A percentile compares a stretch with the other conserved stretches of the same genome.
Evolutionary conservation across 2,888 invertebrate genomes (phyloP).

Genomic region (Conus canariensis): DNA sequence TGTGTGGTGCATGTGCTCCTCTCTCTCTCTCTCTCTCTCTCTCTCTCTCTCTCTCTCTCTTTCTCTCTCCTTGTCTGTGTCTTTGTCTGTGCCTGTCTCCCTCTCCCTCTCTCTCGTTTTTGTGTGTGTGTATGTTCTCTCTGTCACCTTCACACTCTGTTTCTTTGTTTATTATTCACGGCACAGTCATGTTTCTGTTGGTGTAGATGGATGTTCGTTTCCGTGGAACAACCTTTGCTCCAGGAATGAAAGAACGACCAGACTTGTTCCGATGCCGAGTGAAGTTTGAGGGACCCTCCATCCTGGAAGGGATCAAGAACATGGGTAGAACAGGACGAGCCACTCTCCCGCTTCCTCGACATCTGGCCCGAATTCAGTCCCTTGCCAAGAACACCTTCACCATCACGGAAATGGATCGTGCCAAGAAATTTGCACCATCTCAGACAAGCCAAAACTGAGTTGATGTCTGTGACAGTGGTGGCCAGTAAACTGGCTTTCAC

Average conservation of each 20-base stretch:
- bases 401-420: slow-evolving; percentile 32
- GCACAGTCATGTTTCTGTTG: too few species aligned
- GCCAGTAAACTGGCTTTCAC: too few species aligned
- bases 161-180: too few species aligned
- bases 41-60: too few species aligned
- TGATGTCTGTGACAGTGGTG: background rate
- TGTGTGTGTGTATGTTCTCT: background rate
- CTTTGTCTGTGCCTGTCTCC: too few species aligned
- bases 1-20: too few species aligned
- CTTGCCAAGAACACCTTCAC: slow-evolving; percentile 58
- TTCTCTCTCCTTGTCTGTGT: too few species aligned
- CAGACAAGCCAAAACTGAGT: slow-evolving; percentile 7
- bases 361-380: slow-evolving; percentile 62
- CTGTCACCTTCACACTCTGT: too few species aligned
- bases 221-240: slow-evolving; percentile 51
- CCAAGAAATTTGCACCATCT: background rate
- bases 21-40: too few species aligned
- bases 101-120: too few species aligned
- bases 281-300: slow-evolving; percentile 66
- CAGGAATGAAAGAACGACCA: slow-evolving; percentile 40
- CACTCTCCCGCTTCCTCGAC: slow-evolving; percentile 64
- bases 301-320: slow-evolving; percentile 69
- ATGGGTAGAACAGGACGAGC: slow-evolving; percentile 65
- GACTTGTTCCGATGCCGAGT: slow-evolving; percentile 62
- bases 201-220: slow-evolving; percentile 60